phyloP scores from a whole-genome alignment of 2,888 invertebrate genomes.

The Ptychoptera albimana region DNA sequence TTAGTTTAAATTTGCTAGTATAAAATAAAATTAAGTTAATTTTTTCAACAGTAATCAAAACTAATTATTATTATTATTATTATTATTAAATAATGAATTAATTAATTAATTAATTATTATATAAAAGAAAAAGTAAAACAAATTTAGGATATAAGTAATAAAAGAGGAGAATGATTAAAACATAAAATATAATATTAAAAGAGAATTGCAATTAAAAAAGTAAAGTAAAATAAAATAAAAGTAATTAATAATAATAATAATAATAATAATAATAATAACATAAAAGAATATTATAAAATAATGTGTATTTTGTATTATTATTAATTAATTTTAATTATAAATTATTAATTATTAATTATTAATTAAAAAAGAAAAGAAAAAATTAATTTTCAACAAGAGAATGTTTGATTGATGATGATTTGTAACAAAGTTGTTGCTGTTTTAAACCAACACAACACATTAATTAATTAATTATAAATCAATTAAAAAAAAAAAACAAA shows the following conservation, averaged over 20 bases:
- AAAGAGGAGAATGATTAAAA: background rate
- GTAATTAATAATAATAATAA: background rate
- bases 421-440: no score
- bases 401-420: no score
- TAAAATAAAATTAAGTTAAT: background rate
- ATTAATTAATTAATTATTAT: background rate
- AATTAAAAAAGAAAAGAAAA: no score
- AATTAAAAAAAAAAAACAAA: no score
- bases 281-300: background rate
- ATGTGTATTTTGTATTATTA: conserved; percentile 2
- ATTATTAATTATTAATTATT: no score
- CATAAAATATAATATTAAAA: background rate
- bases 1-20: no score
- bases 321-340: background rate
- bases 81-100: no score
- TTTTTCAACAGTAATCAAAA: background rate
- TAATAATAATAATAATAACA: background rate
- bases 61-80: background rate
- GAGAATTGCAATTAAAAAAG: background rate
- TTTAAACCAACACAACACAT: no score
- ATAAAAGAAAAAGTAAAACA: background rate
- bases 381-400: no score
- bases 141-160: background rate
- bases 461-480: no score
- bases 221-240: no score